Evolutionary conservation across 2,888 invertebrate genomes (phyloP).

Genomic region (Temnothorax ravouxi): DNA sequence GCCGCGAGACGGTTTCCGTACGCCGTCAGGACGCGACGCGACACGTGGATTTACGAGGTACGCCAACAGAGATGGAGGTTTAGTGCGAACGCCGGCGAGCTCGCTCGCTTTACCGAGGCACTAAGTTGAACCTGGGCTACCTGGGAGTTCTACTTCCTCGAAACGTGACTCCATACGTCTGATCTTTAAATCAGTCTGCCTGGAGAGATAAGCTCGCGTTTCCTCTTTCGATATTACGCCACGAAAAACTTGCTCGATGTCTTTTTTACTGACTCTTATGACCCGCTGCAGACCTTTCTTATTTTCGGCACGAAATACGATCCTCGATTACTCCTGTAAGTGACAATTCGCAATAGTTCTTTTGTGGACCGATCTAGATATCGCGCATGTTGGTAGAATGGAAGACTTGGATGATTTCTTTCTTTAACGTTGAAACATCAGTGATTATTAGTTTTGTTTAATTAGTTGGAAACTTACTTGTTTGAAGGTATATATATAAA

Average conservation of each 20-base stretch:
- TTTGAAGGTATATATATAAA: background rate
- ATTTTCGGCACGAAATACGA: constrained; percentile 13
- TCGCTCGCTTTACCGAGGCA: constrained; percentile 23
- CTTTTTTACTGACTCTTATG: constrained; percentile 28
- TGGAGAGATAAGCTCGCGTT: constrained; percentile 49
- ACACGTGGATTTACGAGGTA: constrained; percentile 54
- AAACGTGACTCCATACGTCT: constrained; percentile 52
- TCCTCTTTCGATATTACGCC: constrained; percentile 40
- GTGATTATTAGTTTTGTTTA: background rate
- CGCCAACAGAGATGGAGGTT: constrained; percentile 10
- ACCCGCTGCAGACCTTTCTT: background rate
- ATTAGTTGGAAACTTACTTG: background rate
- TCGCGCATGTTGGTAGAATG: background rate
- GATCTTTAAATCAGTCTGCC: constrained; percentile 61
- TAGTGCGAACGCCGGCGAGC: constrained; percentile 21
- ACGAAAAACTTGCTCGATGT: constrained; percentile 18
- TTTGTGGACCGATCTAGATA: background rate
- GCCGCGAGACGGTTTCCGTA: constrained; percentile 35
- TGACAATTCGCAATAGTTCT: background rate
- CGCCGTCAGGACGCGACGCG: constrained; percentile 22
- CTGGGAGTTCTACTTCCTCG: constrained; percentile 39
- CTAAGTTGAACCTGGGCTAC: constrained; percentile 35
- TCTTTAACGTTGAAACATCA: background rate
- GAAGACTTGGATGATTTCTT: background rate
- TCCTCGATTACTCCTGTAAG: background rate